phyloP scores from a whole-genome alignment of 2,797 vertebrate species.

The Percopsis omiscomaycus region DNA sequence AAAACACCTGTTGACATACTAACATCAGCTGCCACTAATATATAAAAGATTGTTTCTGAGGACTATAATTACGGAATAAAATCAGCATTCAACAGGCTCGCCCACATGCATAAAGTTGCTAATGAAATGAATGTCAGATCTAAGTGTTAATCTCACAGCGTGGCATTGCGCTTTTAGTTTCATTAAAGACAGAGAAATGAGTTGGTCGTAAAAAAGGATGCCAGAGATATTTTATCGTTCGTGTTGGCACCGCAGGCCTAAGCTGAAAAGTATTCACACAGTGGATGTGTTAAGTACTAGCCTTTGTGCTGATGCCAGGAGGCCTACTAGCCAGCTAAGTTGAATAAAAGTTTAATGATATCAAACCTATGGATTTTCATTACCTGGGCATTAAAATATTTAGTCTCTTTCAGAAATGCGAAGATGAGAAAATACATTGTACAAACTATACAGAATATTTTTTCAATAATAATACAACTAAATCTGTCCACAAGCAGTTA shows the following conservation, averaged over 20 bases:
- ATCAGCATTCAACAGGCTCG: slow-evolving; percentile 5
- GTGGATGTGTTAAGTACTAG: slow-evolving; percentile 3
- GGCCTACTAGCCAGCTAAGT: slow-evolving; percentile 9
- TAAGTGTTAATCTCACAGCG: slow-evolving; percentile 2
- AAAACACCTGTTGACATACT: no score
- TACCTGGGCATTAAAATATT: neutral
- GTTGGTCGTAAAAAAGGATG: slow-evolving; percentile 24
- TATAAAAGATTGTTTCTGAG: neutral
- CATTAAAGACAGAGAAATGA: slow-evolving; percentile 26
- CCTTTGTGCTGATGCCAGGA: neutral
- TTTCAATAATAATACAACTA: no score
- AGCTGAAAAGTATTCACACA: slow-evolving; percentile 19
- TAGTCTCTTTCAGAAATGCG: no score
- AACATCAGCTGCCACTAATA: neutral
- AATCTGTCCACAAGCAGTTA: neutral
- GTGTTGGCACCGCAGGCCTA: slow-evolving; percentile 17
- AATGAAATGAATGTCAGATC: slow-evolving; percentile 9
- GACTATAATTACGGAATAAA: neutral
- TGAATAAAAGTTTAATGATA: slow-evolving; percentile 31
- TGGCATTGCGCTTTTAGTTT: slow-evolving; percentile 17
- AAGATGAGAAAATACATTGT: neutral
- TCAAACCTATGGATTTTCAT: slow-evolving; percentile 8
- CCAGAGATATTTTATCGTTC: slow-evolving; percentile 21
- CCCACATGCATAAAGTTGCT: slow-evolving; percentile 3
- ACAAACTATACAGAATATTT: no score